These are phyloP conservation scores for Bubo bubo DNA, from an alignment of 2,113 vertebrate genomes.

Conservation along the genomic window DNA sequence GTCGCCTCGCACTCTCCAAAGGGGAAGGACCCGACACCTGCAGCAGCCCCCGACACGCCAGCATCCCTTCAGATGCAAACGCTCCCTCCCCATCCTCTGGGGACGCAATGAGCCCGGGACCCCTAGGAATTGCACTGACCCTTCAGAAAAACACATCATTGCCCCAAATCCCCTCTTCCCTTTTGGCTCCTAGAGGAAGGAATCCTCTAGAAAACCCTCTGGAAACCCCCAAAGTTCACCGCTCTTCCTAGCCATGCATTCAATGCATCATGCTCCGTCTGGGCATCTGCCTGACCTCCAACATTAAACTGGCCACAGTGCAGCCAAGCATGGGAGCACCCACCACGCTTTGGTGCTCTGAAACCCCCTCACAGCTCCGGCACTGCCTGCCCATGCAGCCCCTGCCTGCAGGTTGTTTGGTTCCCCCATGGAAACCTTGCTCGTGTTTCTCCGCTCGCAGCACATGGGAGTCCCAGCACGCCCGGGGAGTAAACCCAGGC, in stretches of 20 bases:
- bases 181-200: neutral
- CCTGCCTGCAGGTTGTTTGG: neutral
- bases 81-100: neutral
- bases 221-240: neutral
- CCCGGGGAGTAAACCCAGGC: neutral
- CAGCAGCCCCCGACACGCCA: neutral
- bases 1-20: neutral
- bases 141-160: neutral
- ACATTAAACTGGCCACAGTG: fast-evolving
- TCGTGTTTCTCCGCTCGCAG: neutral
- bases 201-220: neutral
- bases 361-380: neutral
- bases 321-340: neutral
- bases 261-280: fast-evolving
- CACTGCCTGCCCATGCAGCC: neutral
- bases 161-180: neutral
- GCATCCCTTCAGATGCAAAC: neutral
- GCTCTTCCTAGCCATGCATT: neutral
- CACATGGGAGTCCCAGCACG: neutral
- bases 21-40: neutral
- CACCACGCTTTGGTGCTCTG: fast-evolving
- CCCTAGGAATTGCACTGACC: neutral
- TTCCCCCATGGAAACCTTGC: neutral
- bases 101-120: fast-evolving
- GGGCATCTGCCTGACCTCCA: neutral